Base-by-base conservation (phyloP, 2,113 vertebrate species). In the Lucifuga dentata region DNA sequence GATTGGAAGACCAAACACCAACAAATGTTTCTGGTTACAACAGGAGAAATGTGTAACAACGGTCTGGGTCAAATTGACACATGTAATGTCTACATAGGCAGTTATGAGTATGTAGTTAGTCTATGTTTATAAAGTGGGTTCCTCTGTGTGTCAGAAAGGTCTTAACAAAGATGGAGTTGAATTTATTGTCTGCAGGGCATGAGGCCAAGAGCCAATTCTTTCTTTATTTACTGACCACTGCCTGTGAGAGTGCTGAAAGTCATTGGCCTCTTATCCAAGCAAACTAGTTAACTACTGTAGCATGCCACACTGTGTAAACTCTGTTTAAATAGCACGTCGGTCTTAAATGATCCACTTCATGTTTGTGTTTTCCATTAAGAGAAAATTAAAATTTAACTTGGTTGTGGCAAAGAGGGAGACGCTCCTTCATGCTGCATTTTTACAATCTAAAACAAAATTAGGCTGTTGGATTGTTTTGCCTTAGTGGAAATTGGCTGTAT, bases 351-450 rank as follows among this genome's bases (percentile, higher is more conserved):
- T 61, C 68, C 60, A 59, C 72, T 44, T 72, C 64, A 65, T 56
- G 75, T 76, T 77, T 76, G 24, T 68, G 64, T 80, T 84, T 88
- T 84, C 76, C 56, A 85, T 81, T 84, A 78, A 68, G 64, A 38
- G 15, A 43, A 52, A 67, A 86, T 79, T 81, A 58, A 66, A 81
- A 56, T 68, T 84, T 41, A 76, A 71, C 70, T 80, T 78, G 60
- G 66, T 62, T 78, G 68, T 64, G 35, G 71, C 32, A 2, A 76
- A 64, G 36, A 75, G 45, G 46, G 60, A 78, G 65, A 76, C 41
- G 2, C 86, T 62, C 45, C 19, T 67, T 88, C 69, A 80, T 68
- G 52, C 45, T 67, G 39, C 43, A 68, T 68, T 75, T 88, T 76
- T 73, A 70, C 40, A 59, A 39, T 70, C 17, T 44, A 11, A 51